Evolutionary conservation across 2,888 invertebrate species (phyloP), one percentile per base, ranked within the genome.

Genomic region (Heliconius cydno): DNA sequence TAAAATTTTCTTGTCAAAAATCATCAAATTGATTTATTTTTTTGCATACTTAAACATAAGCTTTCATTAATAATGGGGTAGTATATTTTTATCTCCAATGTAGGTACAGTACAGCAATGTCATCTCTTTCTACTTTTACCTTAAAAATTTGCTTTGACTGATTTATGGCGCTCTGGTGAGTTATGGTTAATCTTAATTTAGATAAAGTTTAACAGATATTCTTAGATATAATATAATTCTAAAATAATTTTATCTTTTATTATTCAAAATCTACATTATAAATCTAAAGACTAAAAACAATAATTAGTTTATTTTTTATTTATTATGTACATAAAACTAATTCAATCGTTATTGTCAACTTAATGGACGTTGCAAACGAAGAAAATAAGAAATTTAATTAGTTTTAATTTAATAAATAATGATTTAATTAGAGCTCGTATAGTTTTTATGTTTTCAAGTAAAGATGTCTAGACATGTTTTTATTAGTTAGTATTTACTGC

Each of bases 401-500:
- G n/a, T 72, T 57, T 72, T 57, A 30, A 22, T 68, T 68, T 57
- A 13, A n/a, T 60, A 30, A 34, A 57, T n/a, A 57, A 57, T 9
- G 13, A 34, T 57, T 60, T 22, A 6, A 57, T 57, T 34, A 13
- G 30, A 34, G 57, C 12, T 34, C n/a, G 34, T 57, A 52, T 57
- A 57, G 22, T 57, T 73, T 73, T 73, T 73, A 57, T 19, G 57
- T 22, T 60, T 73, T 60, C 57, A 57, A 34, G 34, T 73, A 57
- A 57, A 13, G 30, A n/a, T 73, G 34, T 73, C 72, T 57, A 60
- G 72, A 57, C 57, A n/a, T 30, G 57, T 72, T 72, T 46, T 72
- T 46, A 71, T 46, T 71, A 66, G 38, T 68, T 41, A 63, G 13
- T 34, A 68, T n/a, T n/a, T 68, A 57, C 9, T 34, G 5, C 30